These are phyloP conservation scores for Trichopoda pennipes DNA, from an alignment of 2,888 invertebrate species.

Conservation along the genomic window DNA sequence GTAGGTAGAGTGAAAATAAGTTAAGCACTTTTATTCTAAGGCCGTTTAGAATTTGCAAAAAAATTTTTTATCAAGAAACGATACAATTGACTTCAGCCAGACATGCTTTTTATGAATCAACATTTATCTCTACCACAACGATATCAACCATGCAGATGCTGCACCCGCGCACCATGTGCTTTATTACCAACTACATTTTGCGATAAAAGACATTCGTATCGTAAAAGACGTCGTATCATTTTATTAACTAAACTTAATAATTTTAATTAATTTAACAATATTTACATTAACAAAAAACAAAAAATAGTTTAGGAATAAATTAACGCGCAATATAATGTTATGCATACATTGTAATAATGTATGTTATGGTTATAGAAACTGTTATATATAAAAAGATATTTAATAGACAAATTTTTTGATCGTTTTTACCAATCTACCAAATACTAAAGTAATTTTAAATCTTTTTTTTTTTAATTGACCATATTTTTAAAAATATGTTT, in stretches of 20 bases:
- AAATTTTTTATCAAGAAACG: background rate
- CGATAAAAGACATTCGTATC: constrained; percentile 45
- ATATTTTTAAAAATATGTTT: too few relatives aligned
- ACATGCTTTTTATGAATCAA: background rate
- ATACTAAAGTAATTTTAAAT: constrained; percentile 1
- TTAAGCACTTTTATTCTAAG: constrained; percentile 23
- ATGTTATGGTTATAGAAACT: constrained; percentile 35
- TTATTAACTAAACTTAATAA: constrained; percentile 21
- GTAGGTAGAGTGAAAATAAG: constrained; percentile 30
- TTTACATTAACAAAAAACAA: constrained; percentile 12
- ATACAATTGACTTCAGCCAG: background rate
- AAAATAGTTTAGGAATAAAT: constrained; percentile 30
- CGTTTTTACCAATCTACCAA: constrained; percentile 20
- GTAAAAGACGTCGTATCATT: background rate
- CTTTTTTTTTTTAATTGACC: background rate
- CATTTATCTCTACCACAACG: constrained; percentile 43
- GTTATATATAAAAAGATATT: constrained; percentile 42
- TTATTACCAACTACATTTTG: constrained; percentile 12
- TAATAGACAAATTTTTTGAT: constrained; percentile 34
- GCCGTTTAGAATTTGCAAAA: background rate
- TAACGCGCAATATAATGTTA: constrained; percentile 47
- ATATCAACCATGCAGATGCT: constrained; percentile 30
- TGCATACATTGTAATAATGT: constrained; percentile 22
- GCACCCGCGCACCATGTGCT: background rate
- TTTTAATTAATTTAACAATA: constrained; percentile 38